Base-by-base conservation (phyloP, 2,113 vertebrate genomes). In the Pygoscelis antarcticus region DNA sequence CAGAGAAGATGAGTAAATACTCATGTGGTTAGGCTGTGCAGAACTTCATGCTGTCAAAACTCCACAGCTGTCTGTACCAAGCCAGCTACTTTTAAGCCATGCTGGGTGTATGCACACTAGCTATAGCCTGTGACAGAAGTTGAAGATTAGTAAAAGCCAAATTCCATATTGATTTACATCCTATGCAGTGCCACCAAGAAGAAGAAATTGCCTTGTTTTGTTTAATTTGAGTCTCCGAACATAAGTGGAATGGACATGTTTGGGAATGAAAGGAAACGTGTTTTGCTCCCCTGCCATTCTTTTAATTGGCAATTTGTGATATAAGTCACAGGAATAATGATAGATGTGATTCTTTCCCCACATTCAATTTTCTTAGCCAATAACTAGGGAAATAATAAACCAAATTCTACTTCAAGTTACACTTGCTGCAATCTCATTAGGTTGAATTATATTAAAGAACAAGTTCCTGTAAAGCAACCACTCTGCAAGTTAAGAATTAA, bases 331-430 rank as follows among this genome's bases (percentile, higher is more conserved):
- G 78, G 65, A 54, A 64, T 79, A 62, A 83, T 61, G 34, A 92
- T 16, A 14, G 60, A 89, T 68, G 47, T 11, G 42, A 60, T 76
- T 75, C 40, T 52, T 95, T 68, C 65, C 51, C 19, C 23, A 44
- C 30, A 65, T 61, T 89, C 80, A 52, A 72, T 95, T 93, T 91
- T 89, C 76, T 89, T 82, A 65, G 52, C 30, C 61, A 82, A 61
- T 65, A 95, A 84, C 72, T 61, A 46, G 44, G 72, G 72, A 96
- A 95, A 79, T 84, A 94, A 92, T 68, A 95, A 82, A 68, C 23
- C 27, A 96, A 91, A 84, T 90, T 93, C 76, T 60, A 27, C 76
- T 60, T 87, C 46, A 83, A 84, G 61, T 70, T 76, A 76, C 25
- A 49, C 17, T 78, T 75, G 65, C 11, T 38, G 36, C 21, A 89